These are phyloP conservation scores for Gymnocypris eckloni DNA, from an alignment of 2,797 vertebrate genomes.

Conservation along the genomic window DNA sequence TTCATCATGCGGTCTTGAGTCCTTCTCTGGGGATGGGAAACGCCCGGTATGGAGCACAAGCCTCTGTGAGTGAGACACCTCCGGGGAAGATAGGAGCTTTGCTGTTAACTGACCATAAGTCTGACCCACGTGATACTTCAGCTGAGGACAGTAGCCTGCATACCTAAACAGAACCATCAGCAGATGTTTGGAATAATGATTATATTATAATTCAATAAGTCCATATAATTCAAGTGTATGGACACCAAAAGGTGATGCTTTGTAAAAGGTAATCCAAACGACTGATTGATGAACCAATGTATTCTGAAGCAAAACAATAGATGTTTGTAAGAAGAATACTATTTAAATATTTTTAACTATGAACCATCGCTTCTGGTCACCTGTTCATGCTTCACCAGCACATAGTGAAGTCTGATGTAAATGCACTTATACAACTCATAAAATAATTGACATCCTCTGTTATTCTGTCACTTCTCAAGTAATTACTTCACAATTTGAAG, in stretches of 20 bases:
- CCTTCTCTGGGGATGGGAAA: conserved; percentile 35
- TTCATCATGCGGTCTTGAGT: conserved; percentile 21
- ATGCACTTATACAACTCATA: neutral
- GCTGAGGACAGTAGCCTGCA: conserved; percentile 80
- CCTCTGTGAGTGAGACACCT: conserved; percentile 58
- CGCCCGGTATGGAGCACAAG: conserved; percentile 66
- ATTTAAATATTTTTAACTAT: neutral
- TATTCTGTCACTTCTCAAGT: neutral
- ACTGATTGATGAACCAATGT: neutral
- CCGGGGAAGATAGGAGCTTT: conserved; percentile 72
- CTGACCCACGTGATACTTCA: conserved; percentile 78
- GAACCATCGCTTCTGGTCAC: neutral
- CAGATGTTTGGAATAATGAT: neutral
- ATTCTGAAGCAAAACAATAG: neutral
- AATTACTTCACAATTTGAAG: neutral
- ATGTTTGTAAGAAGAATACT: neutral
- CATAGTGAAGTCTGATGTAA: neutral
- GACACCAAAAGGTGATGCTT: neutral
- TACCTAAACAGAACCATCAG: conserved; percentile 69
- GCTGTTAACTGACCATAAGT: conserved; percentile 77
- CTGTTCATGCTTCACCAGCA: neutral
- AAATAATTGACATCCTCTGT: neutral
- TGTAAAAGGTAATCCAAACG: neutral
- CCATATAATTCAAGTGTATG: neutral
- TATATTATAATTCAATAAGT: neutral